phyloP scores from a whole-genome alignment of 30 jellyfish, hydroid and myxozoan species.

The Haliclystus octoradiatus region DNA sequence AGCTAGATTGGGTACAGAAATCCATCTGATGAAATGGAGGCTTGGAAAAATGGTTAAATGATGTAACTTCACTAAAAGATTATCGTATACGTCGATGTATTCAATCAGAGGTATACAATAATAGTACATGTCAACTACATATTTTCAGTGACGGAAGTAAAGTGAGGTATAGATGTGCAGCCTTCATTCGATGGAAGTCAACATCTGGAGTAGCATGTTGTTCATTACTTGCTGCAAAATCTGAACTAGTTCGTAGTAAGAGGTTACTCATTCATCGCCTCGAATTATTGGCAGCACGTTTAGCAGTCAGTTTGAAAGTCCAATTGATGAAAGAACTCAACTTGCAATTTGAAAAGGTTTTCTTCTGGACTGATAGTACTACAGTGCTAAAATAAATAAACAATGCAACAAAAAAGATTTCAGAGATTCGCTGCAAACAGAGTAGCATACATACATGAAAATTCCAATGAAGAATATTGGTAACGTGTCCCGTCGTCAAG shows the following conservation, averaged over 20 bases:
- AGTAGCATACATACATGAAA: conserved; percentile 33
- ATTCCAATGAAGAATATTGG: conserved; percentile 27
- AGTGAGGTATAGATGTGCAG: conserved; percentile 10
- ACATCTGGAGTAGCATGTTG: conserved; percentile 7
- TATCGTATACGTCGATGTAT: no score
- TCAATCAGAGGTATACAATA: no score
- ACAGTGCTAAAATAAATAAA: conserved; percentile 12
- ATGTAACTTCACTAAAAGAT: no score
- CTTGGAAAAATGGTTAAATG: no score
- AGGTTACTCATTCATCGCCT: conserved; percentile 21
- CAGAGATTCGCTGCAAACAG: conserved; percentile 26
- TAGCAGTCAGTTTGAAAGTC: no score
- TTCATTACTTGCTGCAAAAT: conserved; percentile 26
- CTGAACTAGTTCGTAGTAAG: conserved; percentile 20
- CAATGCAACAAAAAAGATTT: conserved; percentile 13
- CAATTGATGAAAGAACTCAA: conserved; percentile 13
- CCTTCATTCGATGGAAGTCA: conserved; percentile 6
- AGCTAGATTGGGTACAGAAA: no score
- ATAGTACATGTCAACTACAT: no score
- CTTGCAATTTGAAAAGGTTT: conserved; percentile 1
- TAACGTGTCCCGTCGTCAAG: no score
- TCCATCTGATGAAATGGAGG: no score
- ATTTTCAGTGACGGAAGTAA: conserved; percentile 22
- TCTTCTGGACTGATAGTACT: conserved; percentile 50
- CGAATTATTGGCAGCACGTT: conserved; percentile 27